Base-by-base conservation (phyloP, 2,113 vertebrate genomes). In the Saguinus midas region DNA sequence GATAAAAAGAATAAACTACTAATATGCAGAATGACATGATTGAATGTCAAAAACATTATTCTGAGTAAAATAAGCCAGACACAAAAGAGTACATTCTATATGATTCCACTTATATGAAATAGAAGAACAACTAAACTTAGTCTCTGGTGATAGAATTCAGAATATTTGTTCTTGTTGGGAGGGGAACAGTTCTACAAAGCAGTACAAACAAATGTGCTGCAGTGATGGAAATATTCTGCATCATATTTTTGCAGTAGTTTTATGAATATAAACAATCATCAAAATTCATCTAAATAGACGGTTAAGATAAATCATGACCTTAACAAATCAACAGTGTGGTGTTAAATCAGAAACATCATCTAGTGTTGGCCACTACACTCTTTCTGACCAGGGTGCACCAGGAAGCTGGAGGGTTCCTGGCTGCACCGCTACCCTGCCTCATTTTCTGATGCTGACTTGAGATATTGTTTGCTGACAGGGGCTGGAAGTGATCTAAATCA, bases 391-490 rank as follows among this genome's bases (percentile, higher is more conserved):
- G 73, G 78, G 48, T 85, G n/a, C 95, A 80, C 94, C 96, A 88
- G 70, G 55, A 96, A 88, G 37, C 0, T 81, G 88, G 45, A 94
- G 88, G 95, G 86, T 45, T 75, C 72, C 3, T 3, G 32, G 6
- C 45, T 50, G 70, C 43, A 68, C 21, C 23, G 45, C 76, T 91
- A 95, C 40, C 27, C 94, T 88, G 52, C 75, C 94, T 97, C 73
- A 43, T 84, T 97, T 85, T 87, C 84, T 4, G 0, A 64, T 85
- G 82, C 72, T 87, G 25, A 40, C 61, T 93, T 90, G 43, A 95
- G 87, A 95, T 86, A 52, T 18, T 95, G 57, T 92, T 94, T 94
- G 78, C 96, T 98, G 98, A 98, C 98, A 98, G 97, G 94, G 78
- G 79, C 97, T 73, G 52, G 96, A 93, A 95, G 95, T 11, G 14